Base-by-base conservation (phyloP, 2,888 invertebrate genomes). In the Aporophyla nigra region DNA sequence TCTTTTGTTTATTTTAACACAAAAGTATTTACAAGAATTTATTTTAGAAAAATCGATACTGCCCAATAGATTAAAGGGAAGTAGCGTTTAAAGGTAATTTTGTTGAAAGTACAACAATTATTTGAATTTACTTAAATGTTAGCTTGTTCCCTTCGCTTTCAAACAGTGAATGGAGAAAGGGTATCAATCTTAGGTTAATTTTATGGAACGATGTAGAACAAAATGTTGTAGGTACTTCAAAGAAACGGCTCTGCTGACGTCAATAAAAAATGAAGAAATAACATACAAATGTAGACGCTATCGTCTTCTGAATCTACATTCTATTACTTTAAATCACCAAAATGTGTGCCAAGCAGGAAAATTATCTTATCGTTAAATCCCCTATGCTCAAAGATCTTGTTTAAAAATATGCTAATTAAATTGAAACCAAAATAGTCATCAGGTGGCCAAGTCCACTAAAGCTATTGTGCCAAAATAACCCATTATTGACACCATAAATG, bases 1-100 rank as follows among this genome's bases (percentile, higher is more conserved):
- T 71, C 0, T 5, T 40, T 27, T 70, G 24, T 0, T 14, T 0
- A 0, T 14, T n/a, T 33, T 5, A 0, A 14, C n/a, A 24, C 19
- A 65, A 19, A 65, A 67, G 61, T 40, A 54, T 70, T 70, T 53
- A 59, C 14, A 16, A 58, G 49, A 12, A 14, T 71, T 82, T 43
- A 72, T 81, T 72, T 7, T 43, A 12, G 24, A n/a, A 19, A 54
- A 76, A 73, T 83, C 84, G 63, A 86, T 86, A 65, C 51, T 58
- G 21, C 4, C n/a, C 62, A 71, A 65, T 77, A 68, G 67, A 63
- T 77, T 83, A 67, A 24, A 71, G 51, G 16, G 12, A 59, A 66
- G 14, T 10, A 40, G 0, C 53, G 53, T 78, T 86, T 83, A 78
- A 49, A 71, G 43, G 86, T 51, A 77, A 77, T 86, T 71, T 83